phyloP scores from a whole-genome alignment of 2,888 invertebrate genomes.

The Didymodactylos carnosus region DNA sequence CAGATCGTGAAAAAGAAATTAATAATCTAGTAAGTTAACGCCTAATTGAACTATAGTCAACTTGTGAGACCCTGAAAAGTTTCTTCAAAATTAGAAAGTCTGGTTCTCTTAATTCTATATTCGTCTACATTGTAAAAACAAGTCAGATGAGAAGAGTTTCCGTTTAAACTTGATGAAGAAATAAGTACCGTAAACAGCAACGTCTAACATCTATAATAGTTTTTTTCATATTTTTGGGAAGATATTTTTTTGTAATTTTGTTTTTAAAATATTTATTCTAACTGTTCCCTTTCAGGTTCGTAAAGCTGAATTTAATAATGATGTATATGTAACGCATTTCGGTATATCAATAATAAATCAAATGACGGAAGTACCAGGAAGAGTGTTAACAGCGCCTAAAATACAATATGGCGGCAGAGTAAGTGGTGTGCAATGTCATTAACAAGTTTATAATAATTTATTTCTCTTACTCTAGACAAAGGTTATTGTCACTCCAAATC shows the following conservation, averaged over 20 bases:
- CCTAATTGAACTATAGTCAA: background rate
- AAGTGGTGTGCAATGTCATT: background rate
- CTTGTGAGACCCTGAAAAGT: too few species aligned
- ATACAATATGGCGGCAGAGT: slow-evolving; percentile 84
- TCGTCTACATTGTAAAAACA: too few species aligned
- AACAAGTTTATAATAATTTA: background rate
- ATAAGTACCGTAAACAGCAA: too few species aligned
- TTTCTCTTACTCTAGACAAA: slow-evolving; percentile 42
- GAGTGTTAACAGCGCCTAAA: slow-evolving; percentile 89
- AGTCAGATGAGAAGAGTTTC: too few species aligned
- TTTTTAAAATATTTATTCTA: background rate
- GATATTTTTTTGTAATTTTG: too few species aligned
- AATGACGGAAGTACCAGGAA: slow-evolving; percentile 37
- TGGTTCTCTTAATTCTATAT: too few species aligned
- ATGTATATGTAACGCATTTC: slow-evolving; percentile 13
- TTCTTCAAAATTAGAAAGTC: too few species aligned
- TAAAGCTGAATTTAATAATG: slow-evolving; percentile 12
- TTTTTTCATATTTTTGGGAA: too few species aligned
- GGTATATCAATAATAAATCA: slow-evolving; percentile 15
- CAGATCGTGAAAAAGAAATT: slow-evolving; percentile 79
- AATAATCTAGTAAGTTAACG: slow-evolving; percentile 55
- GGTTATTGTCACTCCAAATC: slow-evolving; percentile 87
- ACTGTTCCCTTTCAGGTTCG: background rate
- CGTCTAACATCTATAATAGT: too few species aligned
- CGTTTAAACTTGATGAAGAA: too few species aligned